Evolutionary conservation across 2,113 vertebrate genomes (phyloP).

Genomic region (Grallaria varia): DNA sequence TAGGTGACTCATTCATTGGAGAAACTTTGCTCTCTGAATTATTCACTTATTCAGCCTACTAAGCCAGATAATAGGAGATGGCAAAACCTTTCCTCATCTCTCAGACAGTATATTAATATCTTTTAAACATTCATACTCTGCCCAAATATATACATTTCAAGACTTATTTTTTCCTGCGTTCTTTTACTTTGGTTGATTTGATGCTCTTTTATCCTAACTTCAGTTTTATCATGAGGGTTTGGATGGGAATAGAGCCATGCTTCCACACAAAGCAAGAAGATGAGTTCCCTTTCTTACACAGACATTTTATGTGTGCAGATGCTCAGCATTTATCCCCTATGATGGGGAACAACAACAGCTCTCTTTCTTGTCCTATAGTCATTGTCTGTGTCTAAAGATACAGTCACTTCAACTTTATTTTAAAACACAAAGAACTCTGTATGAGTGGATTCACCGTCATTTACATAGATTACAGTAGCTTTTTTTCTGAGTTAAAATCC

Average conservation of each 20-base stretch:
- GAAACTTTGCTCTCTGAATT: constrained; percentile 64
- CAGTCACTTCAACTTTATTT: background rate
- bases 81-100: constrained; percentile 51
- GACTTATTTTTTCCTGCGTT: background rate
- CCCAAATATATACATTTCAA: constrained; percentile 54
- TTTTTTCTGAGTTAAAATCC: background rate
- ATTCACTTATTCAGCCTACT: constrained; percentile 63
- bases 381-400: background rate
- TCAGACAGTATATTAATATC: constrained; percentile 53
- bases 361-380: background rate
- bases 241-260: background rate
- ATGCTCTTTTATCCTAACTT: background rate
- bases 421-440: background rate
- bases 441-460: background rate
- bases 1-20: constrained; percentile 47
- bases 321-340: background rate
- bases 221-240: background rate
- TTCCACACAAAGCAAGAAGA: background rate
- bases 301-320: background rate
- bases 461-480: background rate
- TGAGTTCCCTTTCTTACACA: background rate
- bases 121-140: constrained; percentile 64
- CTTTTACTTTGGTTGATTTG: background rate
- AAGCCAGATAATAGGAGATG: constrained; percentile 60
- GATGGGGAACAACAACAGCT: background rate